Conservation (phyloP, 1,140 invertebrate genomes). For the Lithobius niger region DNA sequence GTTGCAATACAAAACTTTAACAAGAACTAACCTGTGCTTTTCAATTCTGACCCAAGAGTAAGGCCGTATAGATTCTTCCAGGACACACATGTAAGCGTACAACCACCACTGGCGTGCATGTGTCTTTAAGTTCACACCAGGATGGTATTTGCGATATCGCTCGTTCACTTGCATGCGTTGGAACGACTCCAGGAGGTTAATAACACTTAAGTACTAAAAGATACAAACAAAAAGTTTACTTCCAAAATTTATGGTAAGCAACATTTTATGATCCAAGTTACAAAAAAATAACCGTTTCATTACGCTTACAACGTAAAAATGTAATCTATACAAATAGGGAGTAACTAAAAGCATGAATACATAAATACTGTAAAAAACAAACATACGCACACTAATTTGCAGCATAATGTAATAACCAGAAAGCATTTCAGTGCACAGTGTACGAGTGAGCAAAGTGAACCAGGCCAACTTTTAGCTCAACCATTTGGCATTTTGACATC, state of each 20-base stretch:
- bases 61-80: conserved; percentile 54
- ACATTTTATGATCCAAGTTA: conserved; percentile 1
- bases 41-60: conserved; percentile 57
- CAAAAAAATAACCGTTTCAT: conserved; percentile 9
- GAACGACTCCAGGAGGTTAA: conserved; percentile 49
- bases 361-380: too few relatives aligned
- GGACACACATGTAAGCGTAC: conserved; percentile 55
- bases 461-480: too few relatives aligned
- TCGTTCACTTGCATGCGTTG: conserved; percentile 51
- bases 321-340: too few relatives aligned
- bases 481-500: too few relatives aligned
- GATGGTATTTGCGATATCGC: conserved; percentile 40
- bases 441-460: too few relatives aligned
- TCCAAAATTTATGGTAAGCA: neutral
- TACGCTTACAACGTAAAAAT: too few relatives aligned
- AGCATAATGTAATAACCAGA: too few relatives aligned
- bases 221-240: neutral
- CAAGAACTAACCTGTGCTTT: conserved; percentile 49
- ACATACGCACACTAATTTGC: too few relatives aligned
- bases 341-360: too few relatives aligned
- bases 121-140: conserved; percentile 30
- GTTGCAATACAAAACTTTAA: too few relatives aligned
- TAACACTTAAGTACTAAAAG: conserved; percentile 47
- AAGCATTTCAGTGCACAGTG: too few relatives aligned
- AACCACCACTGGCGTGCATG: conserved; percentile 52